A percentile compares a stretch with the other conserved stretches of the same genome.
These are phyloP conservation scores for Oenanthe melanoleuca DNA, from an alignment of 2,113 vertebrate species.

Conservation along the genomic window DNA sequence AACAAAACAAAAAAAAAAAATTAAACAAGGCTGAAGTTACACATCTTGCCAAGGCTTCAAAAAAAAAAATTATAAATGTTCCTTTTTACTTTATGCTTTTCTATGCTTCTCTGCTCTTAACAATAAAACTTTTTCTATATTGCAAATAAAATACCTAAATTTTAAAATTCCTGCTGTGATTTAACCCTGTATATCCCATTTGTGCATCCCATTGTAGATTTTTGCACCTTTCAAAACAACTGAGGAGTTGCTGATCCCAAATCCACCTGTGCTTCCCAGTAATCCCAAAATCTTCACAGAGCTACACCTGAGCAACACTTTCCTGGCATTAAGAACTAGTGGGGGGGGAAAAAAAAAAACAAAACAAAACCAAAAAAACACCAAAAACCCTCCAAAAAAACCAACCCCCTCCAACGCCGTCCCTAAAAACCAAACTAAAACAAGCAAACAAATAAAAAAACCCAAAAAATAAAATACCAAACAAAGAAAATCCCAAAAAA, in stretches of 20 bases:
- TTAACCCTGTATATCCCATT: fast-evolving
- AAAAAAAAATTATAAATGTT: fast-evolving
- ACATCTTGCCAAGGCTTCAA: not conserved
- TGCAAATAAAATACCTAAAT: not conserved
- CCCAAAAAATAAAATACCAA: too few relatives aligned
- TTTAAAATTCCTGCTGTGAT: not conserved
- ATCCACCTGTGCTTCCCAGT: not conserved
- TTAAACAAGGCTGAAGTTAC: not conserved
- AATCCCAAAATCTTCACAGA: not conserved
- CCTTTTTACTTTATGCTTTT: not conserved
- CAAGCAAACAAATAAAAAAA: too few relatives aligned
- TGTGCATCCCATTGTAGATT: fast-evolving
- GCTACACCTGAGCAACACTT: not conserved
- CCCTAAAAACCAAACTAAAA: too few relatives aligned
- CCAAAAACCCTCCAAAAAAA: too few relatives aligned
- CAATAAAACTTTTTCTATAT: fast-evolving
- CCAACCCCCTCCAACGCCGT: too few relatives aligned
- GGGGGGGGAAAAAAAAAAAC: not conserved
- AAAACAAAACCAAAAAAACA: not conserved
- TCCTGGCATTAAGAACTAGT: not conserved
- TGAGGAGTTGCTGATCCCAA: fast-evolving
- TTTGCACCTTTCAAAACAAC: not conserved
- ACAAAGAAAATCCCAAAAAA: too few relatives aligned
- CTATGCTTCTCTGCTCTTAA: not conserved
- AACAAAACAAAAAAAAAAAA: not conserved